Conservation (phyloP, 2,113 vertebrate species). For the Notiomystis cincta region DNA sequence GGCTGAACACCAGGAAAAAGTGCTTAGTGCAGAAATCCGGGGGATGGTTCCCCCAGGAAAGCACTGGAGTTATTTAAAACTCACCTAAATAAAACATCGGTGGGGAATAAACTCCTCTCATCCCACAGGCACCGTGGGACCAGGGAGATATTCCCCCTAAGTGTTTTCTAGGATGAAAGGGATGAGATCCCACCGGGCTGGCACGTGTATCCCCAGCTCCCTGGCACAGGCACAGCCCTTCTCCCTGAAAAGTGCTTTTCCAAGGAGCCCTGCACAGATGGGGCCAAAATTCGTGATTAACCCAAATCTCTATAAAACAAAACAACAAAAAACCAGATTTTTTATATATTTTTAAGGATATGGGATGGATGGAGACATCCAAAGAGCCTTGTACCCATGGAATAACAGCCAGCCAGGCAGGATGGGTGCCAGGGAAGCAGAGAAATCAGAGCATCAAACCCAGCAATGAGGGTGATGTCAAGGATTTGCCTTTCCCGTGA, state of each 20-base stretch:
- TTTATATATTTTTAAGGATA: background rate
- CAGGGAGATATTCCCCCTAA: background rate
- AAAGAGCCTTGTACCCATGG: background rate
- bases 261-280: background rate
- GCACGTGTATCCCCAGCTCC: background rate
- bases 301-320: background rate
- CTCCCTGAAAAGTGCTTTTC: background rate
- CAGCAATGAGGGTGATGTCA: slow-evolving; percentile 34
- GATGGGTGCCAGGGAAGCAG: background rate
- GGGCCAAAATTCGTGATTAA: background rate
- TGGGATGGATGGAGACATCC: background rate
- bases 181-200: background rate
- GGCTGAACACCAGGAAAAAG: slow-evolving; percentile 12
- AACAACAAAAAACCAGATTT: too few species aligned
- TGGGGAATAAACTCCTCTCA: background rate
- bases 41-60: slow-evolving; percentile 25
- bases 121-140: background rate
- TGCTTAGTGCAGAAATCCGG: slow-evolving; percentile 40
- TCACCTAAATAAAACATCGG: slow-evolving; percentile 23
- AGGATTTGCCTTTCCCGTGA: background rate
- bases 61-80: slow-evolving; percentile 33
- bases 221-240: background rate
- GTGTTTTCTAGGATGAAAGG: background rate
- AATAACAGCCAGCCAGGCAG: background rate
- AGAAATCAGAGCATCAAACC: background rate